Conservation (phyloP, 2,888 invertebrate genomes). For the Suillia variegata region DNA sequence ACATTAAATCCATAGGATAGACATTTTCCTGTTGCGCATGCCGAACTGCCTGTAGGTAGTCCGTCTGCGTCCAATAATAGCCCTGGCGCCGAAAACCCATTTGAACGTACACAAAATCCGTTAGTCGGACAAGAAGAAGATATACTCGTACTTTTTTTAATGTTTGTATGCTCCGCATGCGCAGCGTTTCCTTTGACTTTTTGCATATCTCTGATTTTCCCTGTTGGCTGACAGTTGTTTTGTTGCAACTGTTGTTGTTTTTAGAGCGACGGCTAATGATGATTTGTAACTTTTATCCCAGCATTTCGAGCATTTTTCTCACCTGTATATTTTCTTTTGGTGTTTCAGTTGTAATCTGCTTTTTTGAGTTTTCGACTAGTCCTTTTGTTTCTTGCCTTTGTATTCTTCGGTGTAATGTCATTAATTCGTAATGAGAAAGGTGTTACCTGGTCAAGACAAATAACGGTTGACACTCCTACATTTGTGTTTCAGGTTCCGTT, state of each 20-base stretch:
- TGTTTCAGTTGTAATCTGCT: conserved; percentile 2
- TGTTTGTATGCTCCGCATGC: no score
- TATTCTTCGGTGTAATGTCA: conserved; percentile 35
- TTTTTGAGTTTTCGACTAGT: conserved; percentile 23
- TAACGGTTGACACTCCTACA: conserved; percentile 43
- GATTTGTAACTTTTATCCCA: conserved; percentile 15
- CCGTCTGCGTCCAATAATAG: conserved; percentile 16
- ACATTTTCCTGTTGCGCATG: conserved; percentile 9
- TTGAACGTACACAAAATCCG: conserved; percentile 49
- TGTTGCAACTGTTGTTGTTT: conserved; percentile 22
- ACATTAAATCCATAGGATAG: no score
- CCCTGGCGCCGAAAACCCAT: conserved; percentile 53
- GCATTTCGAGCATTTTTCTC: conserved; percentile 19
- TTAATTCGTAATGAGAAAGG: conserved; percentile 55
- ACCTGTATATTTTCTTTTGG: conserved; percentile 32
- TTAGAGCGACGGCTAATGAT: conserved; percentile 45
- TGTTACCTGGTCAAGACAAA: conserved; percentile 46
- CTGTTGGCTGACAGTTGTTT: no score
- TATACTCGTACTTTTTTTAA: conserved; percentile 30
- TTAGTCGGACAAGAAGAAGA: conserved; percentile 41
- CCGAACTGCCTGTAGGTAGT: conserved; percentile 12
- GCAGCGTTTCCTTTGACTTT: no score
- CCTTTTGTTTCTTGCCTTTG: background rate
- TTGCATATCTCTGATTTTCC: no score
- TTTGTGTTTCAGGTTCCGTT: conserved; percentile 39